phyloP scores from a whole-genome alignment of 2,113 vertebrate species.

The Mormyrus iriodes region DNA sequence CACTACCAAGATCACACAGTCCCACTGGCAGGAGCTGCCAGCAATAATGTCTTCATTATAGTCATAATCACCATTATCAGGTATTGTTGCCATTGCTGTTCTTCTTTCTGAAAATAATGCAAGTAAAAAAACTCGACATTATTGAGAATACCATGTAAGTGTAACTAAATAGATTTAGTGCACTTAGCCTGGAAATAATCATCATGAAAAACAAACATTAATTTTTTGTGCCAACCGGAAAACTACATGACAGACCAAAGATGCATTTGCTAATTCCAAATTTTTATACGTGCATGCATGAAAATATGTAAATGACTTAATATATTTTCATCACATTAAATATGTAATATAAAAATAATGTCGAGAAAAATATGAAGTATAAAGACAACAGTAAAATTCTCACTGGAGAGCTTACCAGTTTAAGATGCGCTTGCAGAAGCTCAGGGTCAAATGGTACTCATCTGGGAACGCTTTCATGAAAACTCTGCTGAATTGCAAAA shows the following conservation, averaged over 20 bases:
- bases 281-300: neutral
- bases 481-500: neutral
- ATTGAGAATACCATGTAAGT: neutral
- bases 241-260: neutral
- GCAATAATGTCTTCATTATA: neutral
- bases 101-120: neutral
- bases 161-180: neutral
- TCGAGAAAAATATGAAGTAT: neutral
- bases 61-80: neutral
- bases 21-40: conserved; percentile 6
- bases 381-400: neutral
- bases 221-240: neutral
- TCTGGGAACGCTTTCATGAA: neutral
- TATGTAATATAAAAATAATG: neutral
- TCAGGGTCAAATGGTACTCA: neutral
- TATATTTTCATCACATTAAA: neutral
- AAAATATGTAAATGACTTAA: neutral
- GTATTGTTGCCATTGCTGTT: neutral
- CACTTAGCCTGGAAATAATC: neutral
- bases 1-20: conserved; percentile 47
- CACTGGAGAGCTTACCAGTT: neutral
- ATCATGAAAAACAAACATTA: neutral
- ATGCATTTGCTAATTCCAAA: neutral
- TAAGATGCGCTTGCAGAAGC: neutral
- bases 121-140: neutral